Base-by-base conservation (phyloP, 2,888 invertebrate species). In the Lasioglossum lativentre region DNA sequence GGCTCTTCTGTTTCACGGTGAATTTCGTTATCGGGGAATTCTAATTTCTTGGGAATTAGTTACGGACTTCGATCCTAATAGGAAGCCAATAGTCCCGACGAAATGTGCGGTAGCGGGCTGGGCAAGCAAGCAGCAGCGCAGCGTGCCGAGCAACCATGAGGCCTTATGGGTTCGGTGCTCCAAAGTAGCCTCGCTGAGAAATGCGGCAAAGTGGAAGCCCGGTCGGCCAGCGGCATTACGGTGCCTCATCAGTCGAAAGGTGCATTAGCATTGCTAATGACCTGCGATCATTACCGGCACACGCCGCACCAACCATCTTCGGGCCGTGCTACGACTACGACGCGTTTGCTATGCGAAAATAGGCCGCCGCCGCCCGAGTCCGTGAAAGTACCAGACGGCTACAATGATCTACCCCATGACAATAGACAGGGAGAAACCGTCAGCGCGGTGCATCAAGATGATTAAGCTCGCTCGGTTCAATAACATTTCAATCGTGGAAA, bases 251-350 rank as follows among this genome's bases (percentile, higher is more conserved):
- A 92, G 93, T 93, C 94, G 94, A 93, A 94, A 93, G 92, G 91
- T 93, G 92, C 94, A 94, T 94, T 94, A 94, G 94, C 94, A 94
- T 93, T 94, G 94, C 94, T 94, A 94, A 94, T 94, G 93, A 93
- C 93, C 71, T 73, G 80, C 90, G 92, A 92, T 94, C 94, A 93
- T 94, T 94, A 94, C 93, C 92, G 87, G 91, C 93, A 93, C 92
- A 93, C 93, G 92, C 91, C 90, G 89, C 91, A 88, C 82, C 84
- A 56, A 86, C 85, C 87, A 82, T 87, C 90, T 72, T 83, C 83
- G 72, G 30, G 30, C 63, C 74, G 75, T 75, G 71, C 68, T 66
- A 42, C 56, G 45, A 38, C 59, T 52, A 2, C 71, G 42, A 38
- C 83, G 73, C 85, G 84, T 91, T 91, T 88, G 83, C 89, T 88